Percentiles rank a stretch among this genome's conserved stretches.
Evolutionary conservation across 1,140 invertebrate species (phyloP).

Genomic region (Scaptomyza montana): DNA sequence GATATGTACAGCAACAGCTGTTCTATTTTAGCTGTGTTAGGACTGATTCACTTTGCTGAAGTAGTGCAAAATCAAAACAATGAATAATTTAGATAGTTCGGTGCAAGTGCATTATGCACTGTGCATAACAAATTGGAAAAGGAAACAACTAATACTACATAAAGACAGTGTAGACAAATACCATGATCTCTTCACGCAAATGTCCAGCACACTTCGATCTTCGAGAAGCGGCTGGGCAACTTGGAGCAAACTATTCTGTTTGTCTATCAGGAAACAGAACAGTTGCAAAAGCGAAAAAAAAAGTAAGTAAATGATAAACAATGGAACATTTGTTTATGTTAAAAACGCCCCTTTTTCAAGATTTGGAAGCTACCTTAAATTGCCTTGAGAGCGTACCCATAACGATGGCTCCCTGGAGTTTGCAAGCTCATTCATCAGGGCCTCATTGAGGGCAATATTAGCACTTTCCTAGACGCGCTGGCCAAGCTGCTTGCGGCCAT

Average conservation of each 20-base stretch:
- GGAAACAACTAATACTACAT: slow-evolving; percentile 87
- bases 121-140: slow-evolving; percentile 83
- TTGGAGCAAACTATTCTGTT: slow-evolving; percentile 97
- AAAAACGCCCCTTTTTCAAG: slow-evolving; percentile 47
- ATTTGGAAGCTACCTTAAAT: slow-evolving; percentile 75
- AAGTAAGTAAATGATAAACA: slow-evolving; percentile 86
- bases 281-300: slow-evolving; percentile 94
- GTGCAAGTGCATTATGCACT: too few species aligned
- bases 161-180: slow-evolving; percentile 92
- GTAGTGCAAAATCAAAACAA: slow-evolving; percentile 36
- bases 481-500: slow-evolving; percentile 94
- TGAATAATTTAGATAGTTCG: slow-evolving; percentile 79
- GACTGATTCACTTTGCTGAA: background rate
- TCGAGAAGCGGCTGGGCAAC: slow-evolving; percentile 94
- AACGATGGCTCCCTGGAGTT: slow-evolving; percentile 82
- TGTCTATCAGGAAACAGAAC: slow-evolving; percentile 97
- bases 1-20: slow-evolving; percentile 9
- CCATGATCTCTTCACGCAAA: slow-evolving; percentile 91
- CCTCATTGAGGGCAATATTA: slow-evolving; percentile 73
- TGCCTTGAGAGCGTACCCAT: slow-evolving; percentile 80
- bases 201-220: slow-evolving; percentile 94
- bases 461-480: slow-evolving; percentile 90
- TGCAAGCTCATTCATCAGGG: slow-evolving; percentile 83
- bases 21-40: background rate
- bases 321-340: background rate